phyloP scores from a whole-genome alignment of 23 tunicate species.

The Ascidia mentula region DNA sequence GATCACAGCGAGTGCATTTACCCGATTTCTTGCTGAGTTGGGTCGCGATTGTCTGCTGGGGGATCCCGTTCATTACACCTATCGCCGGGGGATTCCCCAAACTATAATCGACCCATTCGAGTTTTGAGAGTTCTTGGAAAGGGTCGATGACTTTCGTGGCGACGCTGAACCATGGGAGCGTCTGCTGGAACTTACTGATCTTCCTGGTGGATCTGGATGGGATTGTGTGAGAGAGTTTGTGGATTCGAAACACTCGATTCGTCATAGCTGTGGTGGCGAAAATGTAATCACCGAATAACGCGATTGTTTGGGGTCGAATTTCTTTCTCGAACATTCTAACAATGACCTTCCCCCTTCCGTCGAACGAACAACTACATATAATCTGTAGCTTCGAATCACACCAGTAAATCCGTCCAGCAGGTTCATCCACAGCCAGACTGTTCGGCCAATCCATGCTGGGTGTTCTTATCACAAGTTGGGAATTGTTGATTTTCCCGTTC shows the following conservation, averaged over 20 bases:
- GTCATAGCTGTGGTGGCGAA: constrained; percentile 45
- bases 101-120: constrained; percentile 1
- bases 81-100: constrained; percentile 3
- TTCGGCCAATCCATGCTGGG: constrained; percentile 43
- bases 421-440: constrained; percentile 51
- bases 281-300: constrained; percentile 59
- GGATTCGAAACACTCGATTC: constrained; percentile 50
- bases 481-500: not conserved
- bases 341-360: constrained; percentile 23
- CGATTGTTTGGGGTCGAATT: constrained; percentile 37
- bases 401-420: constrained; percentile 56
- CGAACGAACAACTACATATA: constrained; percentile 28
- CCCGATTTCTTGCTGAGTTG: constrained; percentile 5
- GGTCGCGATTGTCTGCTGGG: not conserved
- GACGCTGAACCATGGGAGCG: not conserved
- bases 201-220: not conserved
- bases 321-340: constrained; percentile 24
- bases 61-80: not conserved
- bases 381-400: constrained; percentile 43
- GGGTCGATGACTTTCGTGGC: not conserved
- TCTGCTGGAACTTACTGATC: not conserved
- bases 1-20: not conserved
- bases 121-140: not conserved
- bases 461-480: not conserved
- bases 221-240: constrained; percentile 54